Evolutionary conservation across 1,140 invertebrate genomes (phyloP), one percentile per base, ranked within the genome.

Genomic region (Pachypsylla venusta): DNA sequence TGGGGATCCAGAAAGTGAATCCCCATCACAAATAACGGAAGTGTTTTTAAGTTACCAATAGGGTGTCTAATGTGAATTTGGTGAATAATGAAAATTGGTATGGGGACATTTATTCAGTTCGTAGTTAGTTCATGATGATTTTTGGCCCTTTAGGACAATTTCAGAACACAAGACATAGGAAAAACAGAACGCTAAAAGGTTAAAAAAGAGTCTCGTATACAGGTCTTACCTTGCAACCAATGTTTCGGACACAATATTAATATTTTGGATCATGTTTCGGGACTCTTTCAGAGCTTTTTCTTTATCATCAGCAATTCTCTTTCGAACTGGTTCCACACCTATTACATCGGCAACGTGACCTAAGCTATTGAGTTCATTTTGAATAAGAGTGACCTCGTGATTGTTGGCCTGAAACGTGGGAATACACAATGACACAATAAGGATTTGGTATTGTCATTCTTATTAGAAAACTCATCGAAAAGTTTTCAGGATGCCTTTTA

Each of bases 261-360:
- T 85, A 69, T 81, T 81, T 19, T 79, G 75, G 56, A 85, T 74
- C 0, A 85, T 79, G 13, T 75, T 78, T 64, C 91, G 86, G 2
- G 85, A 81, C 0, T 91, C 69, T 61, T 79, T 75, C 40, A 77
- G 77, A 1, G 89, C 77, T 62, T 82, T 76, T 13, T 76, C 69
- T 73, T 91, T 92, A 59, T 90, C 77, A 56, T 81, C 80, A 2
- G 77, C 72, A 0, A 91, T 77, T 67, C 83, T 77, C 62, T 76
- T 75, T 75, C 89, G 87, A 13, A 91, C 65, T 62, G 77, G 73
- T 60, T 79, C 78, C 64, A 86, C 81, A 57, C 80, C 80, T 16
- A 92, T 81, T 53, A 80, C 79, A 70, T 93, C 89, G 39, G 82
- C 83, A 58, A 77, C 79, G 70, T 91, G 86, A 2, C 82, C 86